phyloP scores from a whole-genome alignment of 2,113 vertebrate species.

The Heliornis fulica region DNA sequence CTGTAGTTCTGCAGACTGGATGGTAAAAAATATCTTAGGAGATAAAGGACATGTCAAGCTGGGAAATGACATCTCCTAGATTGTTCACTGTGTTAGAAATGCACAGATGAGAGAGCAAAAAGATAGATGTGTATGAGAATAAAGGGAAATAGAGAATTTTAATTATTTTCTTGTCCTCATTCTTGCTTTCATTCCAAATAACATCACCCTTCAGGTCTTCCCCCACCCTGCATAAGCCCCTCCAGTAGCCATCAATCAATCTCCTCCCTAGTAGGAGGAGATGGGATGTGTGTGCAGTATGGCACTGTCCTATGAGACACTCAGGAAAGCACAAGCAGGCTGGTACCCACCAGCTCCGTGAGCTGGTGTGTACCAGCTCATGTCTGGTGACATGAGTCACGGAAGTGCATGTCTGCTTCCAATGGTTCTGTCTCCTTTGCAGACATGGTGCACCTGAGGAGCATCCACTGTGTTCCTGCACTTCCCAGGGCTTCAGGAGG shows the following conservation, averaged over 20 bases:
- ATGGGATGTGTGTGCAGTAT: no score
- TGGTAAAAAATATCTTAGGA: neutral
- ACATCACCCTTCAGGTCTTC: accelerated
- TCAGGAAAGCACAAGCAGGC: neutral
- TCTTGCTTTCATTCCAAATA: neutral
- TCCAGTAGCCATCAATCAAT: no score
- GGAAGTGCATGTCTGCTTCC: neutral
- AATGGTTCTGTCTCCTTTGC: neutral
- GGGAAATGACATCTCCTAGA: neutral
- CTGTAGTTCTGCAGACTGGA: neutral
- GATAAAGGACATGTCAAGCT: neutral
- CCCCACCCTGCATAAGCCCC: neutral
- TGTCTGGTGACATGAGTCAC: no score
- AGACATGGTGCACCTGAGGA: neutral
- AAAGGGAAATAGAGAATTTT: neutral
- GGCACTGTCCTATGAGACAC: no score
- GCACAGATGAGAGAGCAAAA: neutral
- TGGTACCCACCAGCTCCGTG: no score
- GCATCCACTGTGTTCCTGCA: neutral
- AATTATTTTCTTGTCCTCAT: neutral
- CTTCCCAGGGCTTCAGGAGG: neutral
- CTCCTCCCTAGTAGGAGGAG: no score
- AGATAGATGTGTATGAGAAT: neutral
- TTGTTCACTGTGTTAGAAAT: neutral
- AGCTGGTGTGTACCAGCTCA: no score